Base-by-base conservation (phyloP, 2,797 vertebrate genomes). In the Gobio occitaniae region DNA sequence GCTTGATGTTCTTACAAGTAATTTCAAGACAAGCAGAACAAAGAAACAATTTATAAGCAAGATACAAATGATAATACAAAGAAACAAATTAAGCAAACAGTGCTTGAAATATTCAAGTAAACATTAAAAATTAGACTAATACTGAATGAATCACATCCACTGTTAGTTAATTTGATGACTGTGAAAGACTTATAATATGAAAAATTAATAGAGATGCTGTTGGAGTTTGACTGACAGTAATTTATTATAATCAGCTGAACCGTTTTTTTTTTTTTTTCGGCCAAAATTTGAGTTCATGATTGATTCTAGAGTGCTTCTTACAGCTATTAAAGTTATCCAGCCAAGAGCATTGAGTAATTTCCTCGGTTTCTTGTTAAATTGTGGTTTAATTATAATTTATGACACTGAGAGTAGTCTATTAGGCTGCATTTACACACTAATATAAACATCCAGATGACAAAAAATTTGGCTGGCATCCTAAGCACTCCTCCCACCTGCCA, bases 311-410 rank as follows among this genome's bases (percentile, higher is more conserved):
- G 38, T 16, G 56, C n/a, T 78, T 56, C 29, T 63, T 47, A 63
- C 21, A 17, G 38, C 13, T 63, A 63, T n/a, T 78, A 61, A 29
- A 63, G 38, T 29, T 63, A 17, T 63, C n/a, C 76, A 44, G 29
- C 48, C 70, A 59, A 56, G 32, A 41, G 74, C 32, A 9, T 12
- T 77, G 7, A 77, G 36, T 77, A 4, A n/a, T 77, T 76, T 77
- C 52, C 74, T n/a, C 4, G 2, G 56, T 61, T 61, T 77, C 52
- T 56, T 78, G 36, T 61, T 61, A 78, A 61, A 61, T 44, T 44
- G 54, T 78, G 36, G 56, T 47, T 78, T 78, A 38, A 78, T 78
- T 61, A 44, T 29, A 47, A 78, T 61, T 78, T 61, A 78, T 63
- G 76, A 47, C 76, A 47, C 1, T 25, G 56, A 1, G 21, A 78